Base-by-base conservation (phyloP, 2,113 vertebrate species). In the Macroglossus sobrinus region DNA sequence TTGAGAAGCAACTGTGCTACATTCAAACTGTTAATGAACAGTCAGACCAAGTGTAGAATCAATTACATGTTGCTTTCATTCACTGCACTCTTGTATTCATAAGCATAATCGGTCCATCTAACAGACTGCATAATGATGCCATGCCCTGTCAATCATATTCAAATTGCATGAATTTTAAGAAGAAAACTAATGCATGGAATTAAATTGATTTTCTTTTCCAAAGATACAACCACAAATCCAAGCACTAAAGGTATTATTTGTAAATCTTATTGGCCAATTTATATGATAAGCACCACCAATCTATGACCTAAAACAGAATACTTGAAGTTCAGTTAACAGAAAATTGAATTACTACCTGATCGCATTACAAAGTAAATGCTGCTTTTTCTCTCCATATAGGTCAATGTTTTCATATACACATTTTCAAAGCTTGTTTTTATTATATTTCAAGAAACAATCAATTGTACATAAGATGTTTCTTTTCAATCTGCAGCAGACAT, bases 1-100 rank as follows among this genome's bases (percentile, higher is more conserved):
- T 88, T 50, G 45, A 80, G 91, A 93, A 12, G 4, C 0, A 6
- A 91, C 57, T 1, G 53, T 45, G 96, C 97, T 82, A 80, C 96
- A 97, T 98, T 98, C 98, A 98, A 98, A 98, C 95, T 93, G 84
- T 98, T 99, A 99, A 99, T 98, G 98, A 99, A 99, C 98, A 97
- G 87, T 97, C 97, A 97, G 96, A 97, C 97, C 97, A 98, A 97
- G 96, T 98, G 98, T 98, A 98, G 99, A 99, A 99, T 99, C 99
- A 99, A 98, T 99, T 98, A 98, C 97, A 96, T 80, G 45, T 98
- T 98, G 98, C 98, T 98, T 98, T 99, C 98, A 98, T 98, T 98
- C 98, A 95, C 95, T 98, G 98, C 98, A 97, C 98, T 99, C 98
- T 98, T 90, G 96, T 98, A 98, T 99, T 99, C 98, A 98, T 81